Evolutionary conservation across 2,888 invertebrate species (phyloP).

Genomic region (Watsonalla cultraria): DNA sequence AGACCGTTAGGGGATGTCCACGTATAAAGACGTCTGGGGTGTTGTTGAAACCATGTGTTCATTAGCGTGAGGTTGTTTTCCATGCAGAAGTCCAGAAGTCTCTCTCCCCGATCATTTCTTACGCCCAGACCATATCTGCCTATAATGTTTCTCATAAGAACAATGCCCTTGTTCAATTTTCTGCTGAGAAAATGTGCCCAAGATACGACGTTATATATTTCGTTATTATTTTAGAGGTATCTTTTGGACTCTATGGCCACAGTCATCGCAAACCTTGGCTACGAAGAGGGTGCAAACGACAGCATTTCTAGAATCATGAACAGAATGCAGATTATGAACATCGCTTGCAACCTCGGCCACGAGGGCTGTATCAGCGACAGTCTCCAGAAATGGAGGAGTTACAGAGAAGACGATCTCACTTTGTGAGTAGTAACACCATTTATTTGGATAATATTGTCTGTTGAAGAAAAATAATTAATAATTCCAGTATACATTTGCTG

Average conservation of each 20-base stretch:
- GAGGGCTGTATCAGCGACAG: slow-evolving; percentile 75
- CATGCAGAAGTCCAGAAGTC: too few species aligned
- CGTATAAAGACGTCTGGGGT: too few species aligned
- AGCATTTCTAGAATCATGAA: slow-evolving; percentile 78
- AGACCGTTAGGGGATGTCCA: too few species aligned
- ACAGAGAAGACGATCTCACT: slow-evolving; percentile 23
- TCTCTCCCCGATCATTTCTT: too few species aligned
- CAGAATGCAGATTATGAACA: slow-evolving; percentile 77
- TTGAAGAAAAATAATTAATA: neutral
- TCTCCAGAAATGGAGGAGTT: slow-evolving; percentile 47
- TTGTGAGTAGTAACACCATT: slow-evolving; percentile 34
- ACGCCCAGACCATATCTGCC: too few species aligned
- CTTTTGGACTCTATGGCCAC: slow-evolving; percentile 62
- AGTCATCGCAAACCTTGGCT: slow-evolving; percentile 72
- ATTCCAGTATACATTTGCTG: neutral
- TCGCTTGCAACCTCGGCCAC: slow-evolving; percentile 82
- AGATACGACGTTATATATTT: too few species aligned
- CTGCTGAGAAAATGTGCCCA: too few species aligned
- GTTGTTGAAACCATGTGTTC: too few species aligned
- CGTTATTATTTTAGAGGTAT: slow-evolving; percentile 54
- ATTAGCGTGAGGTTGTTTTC: too few species aligned
- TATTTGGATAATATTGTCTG: neutral
- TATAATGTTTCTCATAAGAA: too few species aligned
- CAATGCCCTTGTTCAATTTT: too few species aligned
- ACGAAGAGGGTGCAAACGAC: slow-evolving; percentile 61